Evolutionary conservation across 2,888 invertebrate genomes (phyloP).

Genomic region (Dromius quadrimaculatus): DNA sequence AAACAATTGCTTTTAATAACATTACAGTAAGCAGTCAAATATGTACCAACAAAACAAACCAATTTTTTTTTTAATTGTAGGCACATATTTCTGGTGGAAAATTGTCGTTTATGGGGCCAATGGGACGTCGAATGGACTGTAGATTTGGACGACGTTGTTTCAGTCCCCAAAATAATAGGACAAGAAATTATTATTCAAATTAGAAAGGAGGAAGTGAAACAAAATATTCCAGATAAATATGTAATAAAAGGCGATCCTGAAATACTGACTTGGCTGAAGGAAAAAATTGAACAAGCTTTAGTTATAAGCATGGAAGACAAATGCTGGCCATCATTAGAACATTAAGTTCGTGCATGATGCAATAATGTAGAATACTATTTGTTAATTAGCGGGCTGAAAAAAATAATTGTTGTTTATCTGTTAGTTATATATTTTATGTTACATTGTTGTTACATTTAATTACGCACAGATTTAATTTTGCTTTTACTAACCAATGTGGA

Average conservation of each 20-base stretch:
- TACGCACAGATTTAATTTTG: conserved; percentile 24
- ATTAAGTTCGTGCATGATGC: conserved; percentile 46
- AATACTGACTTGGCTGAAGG: conserved; percentile 77
- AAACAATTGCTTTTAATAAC: conserved; percentile 78
- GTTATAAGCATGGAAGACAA: conserved; percentile 81
- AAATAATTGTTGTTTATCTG: conserved; percentile 17
- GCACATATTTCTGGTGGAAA: conserved; percentile 79
- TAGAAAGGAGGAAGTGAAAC: conserved; percentile 70
- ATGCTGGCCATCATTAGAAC: conserved; percentile 67
- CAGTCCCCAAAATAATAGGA: conserved; percentile 72
- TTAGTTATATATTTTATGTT: conserved; percentile 31
- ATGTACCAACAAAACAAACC: not conserved
- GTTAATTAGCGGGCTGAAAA: conserved; percentile 24
- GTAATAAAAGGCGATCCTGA: conserved; percentile 75
- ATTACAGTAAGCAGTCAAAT: conserved; percentile 70
- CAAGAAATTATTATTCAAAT: conserved; percentile 78
- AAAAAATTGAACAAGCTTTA: conserved; percentile 81
- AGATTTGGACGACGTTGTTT: conserved; percentile 78
- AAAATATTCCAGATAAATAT: conserved; percentile 73
- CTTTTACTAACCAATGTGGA: conserved; percentile 18
- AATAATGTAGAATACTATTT: conserved; percentile 31
- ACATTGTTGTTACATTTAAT: conserved; percentile 27
- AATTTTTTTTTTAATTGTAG: conserved; percentile 66
- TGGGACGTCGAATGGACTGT: conserved; percentile 85
- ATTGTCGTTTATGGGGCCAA: conserved; percentile 76